Conservation (phyloP, 2,113 vertebrate genomes). For the Pterocles gutturalis region DNA sequence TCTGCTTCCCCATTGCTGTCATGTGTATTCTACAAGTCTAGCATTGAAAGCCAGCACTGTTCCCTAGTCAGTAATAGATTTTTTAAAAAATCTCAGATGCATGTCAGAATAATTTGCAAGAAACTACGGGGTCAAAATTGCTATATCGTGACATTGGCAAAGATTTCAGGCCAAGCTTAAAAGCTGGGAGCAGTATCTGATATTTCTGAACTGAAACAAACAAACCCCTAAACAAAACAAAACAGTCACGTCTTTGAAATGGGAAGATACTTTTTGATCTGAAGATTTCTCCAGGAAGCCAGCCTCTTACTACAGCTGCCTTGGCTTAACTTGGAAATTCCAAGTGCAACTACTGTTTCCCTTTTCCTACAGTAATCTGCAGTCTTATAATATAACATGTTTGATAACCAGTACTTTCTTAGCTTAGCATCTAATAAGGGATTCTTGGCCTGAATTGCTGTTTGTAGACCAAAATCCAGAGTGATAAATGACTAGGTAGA, state of each 20-base stretch:
- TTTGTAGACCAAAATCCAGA: not conserved
- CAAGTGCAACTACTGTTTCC: not conserved
- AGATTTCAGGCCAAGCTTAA: not conserved
- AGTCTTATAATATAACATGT: not conserved
- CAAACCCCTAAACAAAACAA: not conserved
- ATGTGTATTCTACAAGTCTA: not conserved
- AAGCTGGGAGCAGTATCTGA: not conserved
- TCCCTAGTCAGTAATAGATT: too few species aligned
- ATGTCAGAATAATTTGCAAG: not conserved
- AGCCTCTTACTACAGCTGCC: not conserved
- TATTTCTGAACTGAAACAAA: not conserved
- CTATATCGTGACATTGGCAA: not conserved
- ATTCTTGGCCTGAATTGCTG: not conserved
- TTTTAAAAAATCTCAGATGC: not conserved
- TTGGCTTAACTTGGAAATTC: not conserved
- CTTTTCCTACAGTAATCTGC: not conserved
- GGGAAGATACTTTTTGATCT: not conserved
- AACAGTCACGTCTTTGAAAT: not conserved
- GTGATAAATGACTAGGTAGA: not conserved
- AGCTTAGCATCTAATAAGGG: not conserved
- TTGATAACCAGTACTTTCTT: not conserved
- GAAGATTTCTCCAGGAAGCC: not conserved
- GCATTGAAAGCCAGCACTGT: not conserved
- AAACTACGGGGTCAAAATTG: not conserved
- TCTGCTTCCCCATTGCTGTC: not conserved